A percentile compares a stretch with the other conserved stretches of the same genome.
Conservation (phyloP, 2,113 vertebrate genomes). For the Solea solea region DNA sequence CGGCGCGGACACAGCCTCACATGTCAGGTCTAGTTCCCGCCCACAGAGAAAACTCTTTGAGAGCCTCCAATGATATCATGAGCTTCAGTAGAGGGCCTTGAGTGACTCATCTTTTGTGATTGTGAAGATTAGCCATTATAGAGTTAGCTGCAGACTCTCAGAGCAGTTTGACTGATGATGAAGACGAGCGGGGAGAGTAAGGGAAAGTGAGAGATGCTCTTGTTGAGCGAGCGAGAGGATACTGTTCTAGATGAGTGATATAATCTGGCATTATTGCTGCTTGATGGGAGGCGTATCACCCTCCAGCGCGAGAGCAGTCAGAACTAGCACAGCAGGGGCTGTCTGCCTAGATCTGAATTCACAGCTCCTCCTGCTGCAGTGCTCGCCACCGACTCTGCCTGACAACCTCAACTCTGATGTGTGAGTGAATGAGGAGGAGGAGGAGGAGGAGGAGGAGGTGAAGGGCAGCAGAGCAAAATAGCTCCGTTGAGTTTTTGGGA, state of each 20-base stretch:
- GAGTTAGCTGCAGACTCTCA: slow-evolving; percentile 49
- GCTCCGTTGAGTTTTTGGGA: slow-evolving; percentile 40
- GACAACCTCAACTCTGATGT: slow-evolving; percentile 60
- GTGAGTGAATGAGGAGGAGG: not conserved
- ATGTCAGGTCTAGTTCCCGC: slow-evolving; percentile 40
- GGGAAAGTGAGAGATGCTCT: slow-evolving; percentile 56
- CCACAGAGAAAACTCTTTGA: slow-evolving; percentile 63
- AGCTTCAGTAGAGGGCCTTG: slow-evolving; percentile 62
- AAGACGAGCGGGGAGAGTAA: slow-evolving; percentile 38
- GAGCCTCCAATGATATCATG: slow-evolving; percentile 67
- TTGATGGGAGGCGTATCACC: slow-evolving; percentile 69
- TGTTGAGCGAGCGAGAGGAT: slow-evolving; percentile 50
- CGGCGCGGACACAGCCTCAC: slow-evolving; percentile 8
- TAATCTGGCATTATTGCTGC: slow-evolving; percentile 74
- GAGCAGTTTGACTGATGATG: slow-evolving; percentile 49
- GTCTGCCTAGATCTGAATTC: slow-evolving; percentile 67
- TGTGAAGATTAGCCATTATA: slow-evolving; percentile 61
- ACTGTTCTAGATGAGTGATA: slow-evolving; percentile 70
- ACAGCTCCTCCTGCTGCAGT: slow-evolving; percentile 56
- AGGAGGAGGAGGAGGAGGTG: slow-evolving; percentile 20
- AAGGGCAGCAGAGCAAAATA: slow-evolving; percentile 49
- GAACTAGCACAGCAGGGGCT: slow-evolving; percentile 68
- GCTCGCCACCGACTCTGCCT: slow-evolving; percentile 58
- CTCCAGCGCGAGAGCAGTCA: slow-evolving; percentile 64
- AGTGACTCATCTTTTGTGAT: slow-evolving; percentile 72